A percentile compares a stretch with the other conserved stretches of the same genome.
Conservation (phyloP, 1,140 invertebrate species). For the Tenebrio molitor region DNA sequence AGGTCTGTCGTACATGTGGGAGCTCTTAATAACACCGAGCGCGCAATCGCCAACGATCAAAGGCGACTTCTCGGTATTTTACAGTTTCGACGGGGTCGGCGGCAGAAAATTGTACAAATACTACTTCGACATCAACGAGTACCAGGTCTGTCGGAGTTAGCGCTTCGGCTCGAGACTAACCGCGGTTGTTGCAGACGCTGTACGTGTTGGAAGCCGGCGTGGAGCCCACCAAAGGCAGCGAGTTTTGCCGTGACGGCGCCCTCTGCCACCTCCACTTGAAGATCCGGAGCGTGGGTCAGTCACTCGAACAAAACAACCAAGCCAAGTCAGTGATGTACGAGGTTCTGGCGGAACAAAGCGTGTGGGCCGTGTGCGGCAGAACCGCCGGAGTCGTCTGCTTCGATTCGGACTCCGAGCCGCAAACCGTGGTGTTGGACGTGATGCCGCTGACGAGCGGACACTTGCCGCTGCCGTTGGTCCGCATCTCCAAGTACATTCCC, state of each 20-base stretch:
- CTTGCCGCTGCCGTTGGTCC: constrained; percentile 87
- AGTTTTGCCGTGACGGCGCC: constrained; percentile 90
- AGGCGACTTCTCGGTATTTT: constrained; percentile 62
- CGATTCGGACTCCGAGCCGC: constrained; percentile 76
- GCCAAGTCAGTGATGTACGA: constrained; percentile 89
- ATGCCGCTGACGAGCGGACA: constrained; percentile 92
- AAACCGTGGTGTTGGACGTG: constrained; percentile 86
- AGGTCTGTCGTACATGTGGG: constrained; percentile 87
- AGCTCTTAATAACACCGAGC: constrained; percentile 69
- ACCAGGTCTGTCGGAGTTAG: constrained; percentile 68
- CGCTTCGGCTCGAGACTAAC: not conserved
- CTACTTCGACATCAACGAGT: constrained; percentile 74
- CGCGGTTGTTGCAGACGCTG: constrained; percentile 75
- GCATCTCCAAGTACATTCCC: constrained; percentile 93
- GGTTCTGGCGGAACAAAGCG: constrained; percentile 89
- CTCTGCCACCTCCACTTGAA: constrained; percentile 88
- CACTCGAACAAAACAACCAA: constrained; percentile 41
- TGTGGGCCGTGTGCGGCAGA: constrained; percentile 93
- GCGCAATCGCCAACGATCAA: constrained; percentile 52
- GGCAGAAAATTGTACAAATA: constrained; percentile 69
- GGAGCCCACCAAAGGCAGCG: constrained; percentile 84
- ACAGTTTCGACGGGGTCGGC: constrained; percentile 65
- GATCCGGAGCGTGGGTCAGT: constrained; percentile 70
- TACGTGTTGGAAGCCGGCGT: constrained; percentile 86
- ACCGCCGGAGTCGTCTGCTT: constrained; percentile 89